Evolutionary conservation across 2,888 invertebrate species (phyloP), one percentile per base, ranked within the genome.

Genomic region (Isoperla grammatica): DNA sequence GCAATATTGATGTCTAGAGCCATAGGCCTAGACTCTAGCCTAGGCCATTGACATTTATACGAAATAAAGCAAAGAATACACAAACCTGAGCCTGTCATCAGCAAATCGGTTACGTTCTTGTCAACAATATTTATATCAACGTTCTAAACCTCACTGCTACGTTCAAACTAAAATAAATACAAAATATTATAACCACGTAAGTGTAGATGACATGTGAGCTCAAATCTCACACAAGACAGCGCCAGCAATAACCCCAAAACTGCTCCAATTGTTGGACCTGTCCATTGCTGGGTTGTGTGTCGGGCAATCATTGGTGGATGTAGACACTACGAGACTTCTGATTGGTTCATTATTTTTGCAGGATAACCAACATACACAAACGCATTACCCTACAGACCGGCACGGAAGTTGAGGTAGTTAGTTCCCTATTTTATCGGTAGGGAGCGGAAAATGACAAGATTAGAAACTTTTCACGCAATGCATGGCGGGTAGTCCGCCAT

Each of bases 401-500:
- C 29, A 29, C 29, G 29, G 29, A 29, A 29, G 8, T 29, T 4
- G 5, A 6, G 29, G 29, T 29, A 29, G 8, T 8, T 29, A 29
- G 29, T 29, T 29, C 29, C 29, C 4, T 4, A 29, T 29, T 29
- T 29, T 29, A 29, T 29, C 29, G 8, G 8, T 29, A 29, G 29
- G 8, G 29, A 6, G 29, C 29, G 8, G 29, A 29, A 29, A 8
- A n/a, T 53, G 13, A n/a, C n/a, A 23, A 13, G 15, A 5, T 11
- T 3, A n/a, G 59, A 50, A 17, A 59, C 35, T 22, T 40, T 37
- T 20, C 22, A 17, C 11, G 57, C 42, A 17, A 17, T 59, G 64
- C 56, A 63, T 64, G 55, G 45, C 60, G 64, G 64, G 62, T 58
- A 55, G 39, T 57, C 59, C 63, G 63, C 66, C 66, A 67, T 67